Evolutionary conservation across 2,797 vertebrate genomes (phyloP).

Genomic region (Melanotaenia parkinsoni): DNA sequence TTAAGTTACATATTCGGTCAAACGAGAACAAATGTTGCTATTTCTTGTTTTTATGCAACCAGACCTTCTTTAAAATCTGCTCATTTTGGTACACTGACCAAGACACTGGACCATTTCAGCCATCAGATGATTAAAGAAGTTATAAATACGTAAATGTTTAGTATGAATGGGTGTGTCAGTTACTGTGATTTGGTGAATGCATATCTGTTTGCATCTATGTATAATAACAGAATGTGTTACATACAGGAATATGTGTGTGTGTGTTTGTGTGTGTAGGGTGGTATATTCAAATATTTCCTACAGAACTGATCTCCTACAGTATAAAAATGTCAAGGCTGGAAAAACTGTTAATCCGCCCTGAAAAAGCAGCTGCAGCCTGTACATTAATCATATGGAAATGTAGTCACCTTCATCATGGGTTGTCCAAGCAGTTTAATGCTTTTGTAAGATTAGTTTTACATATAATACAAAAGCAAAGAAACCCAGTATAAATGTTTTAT

Average conservation of each 20-base stretch:
- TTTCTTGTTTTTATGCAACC: not conserved
- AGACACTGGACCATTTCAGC: not conserved
- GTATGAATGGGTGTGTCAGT: too few species aligned
- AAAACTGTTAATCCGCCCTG: not conserved
- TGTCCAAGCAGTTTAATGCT: constrained; percentile 19
- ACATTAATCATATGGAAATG: constrained; percentile 6
- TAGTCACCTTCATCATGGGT: not conserved
- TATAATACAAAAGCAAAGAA: not conserved
- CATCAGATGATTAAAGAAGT: not conserved
- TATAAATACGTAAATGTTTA: too few species aligned
- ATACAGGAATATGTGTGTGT: too few species aligned
- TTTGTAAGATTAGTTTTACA: constrained; percentile 5
- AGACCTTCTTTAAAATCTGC: not conserved
- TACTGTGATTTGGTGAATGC: too few species aligned
- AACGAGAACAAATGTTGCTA: not conserved
- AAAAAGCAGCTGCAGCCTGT: constrained; percentile 3
- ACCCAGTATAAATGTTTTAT: constrained; percentile 1
- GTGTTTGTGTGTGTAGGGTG: not conserved
- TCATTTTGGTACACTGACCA: not conserved
- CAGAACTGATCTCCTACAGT: not conserved
- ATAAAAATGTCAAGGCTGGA: not conserved
- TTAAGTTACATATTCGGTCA: too few species aligned
- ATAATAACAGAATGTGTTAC: too few species aligned
- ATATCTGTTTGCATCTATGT: too few species aligned
- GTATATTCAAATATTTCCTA: constrained; percentile 3